Conservation (phyloP, 2,888 invertebrate genomes). For the Saturnia pavonia region DNA sequence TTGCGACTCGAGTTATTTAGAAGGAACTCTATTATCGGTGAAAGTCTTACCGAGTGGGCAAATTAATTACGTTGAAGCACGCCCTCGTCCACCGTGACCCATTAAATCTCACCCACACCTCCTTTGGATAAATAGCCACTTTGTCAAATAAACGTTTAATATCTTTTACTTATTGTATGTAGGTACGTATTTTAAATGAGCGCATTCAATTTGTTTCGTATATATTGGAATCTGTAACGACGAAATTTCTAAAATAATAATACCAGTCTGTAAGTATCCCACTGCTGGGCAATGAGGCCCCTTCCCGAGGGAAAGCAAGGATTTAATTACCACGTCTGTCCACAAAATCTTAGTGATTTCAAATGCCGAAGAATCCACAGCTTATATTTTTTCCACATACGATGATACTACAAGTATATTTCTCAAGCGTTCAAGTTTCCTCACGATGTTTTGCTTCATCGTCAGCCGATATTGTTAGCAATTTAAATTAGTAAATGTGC, state of each 20-base stretch:
- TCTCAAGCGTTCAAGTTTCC: no score
- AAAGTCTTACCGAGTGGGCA: slow-evolving; percentile 19
- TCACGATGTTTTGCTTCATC: no score
- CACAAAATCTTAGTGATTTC: no score
- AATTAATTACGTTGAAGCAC: slow-evolving; percentile 20
- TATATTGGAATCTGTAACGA: neutral
- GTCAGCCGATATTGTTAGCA: no score
- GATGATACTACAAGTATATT: no score
- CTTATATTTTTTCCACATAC: no score
- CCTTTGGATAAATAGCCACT: slow-evolving; percentile 20
- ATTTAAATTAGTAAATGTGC: no score
- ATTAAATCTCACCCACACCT: slow-evolving; percentile 20
- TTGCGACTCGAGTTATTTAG: neutral
- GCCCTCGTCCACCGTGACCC: slow-evolving; percentile 17
- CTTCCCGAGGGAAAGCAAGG: no score
- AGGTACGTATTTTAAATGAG: neutral
- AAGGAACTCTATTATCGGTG: slow-evolving; percentile 15
- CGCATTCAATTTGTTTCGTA: neutral
- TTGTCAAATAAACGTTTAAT: slow-evolving; percentile 17
- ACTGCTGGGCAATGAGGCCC: no score
- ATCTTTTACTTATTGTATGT: neutral
- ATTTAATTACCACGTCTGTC: no score
- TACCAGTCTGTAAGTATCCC: no score
- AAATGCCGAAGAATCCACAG: no score
- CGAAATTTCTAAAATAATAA: neutral